These are phyloP conservation scores for Drosophila ochracea DNA, from an alignment of 2,888 invertebrate genomes.

Conservation along the genomic window DNA sequence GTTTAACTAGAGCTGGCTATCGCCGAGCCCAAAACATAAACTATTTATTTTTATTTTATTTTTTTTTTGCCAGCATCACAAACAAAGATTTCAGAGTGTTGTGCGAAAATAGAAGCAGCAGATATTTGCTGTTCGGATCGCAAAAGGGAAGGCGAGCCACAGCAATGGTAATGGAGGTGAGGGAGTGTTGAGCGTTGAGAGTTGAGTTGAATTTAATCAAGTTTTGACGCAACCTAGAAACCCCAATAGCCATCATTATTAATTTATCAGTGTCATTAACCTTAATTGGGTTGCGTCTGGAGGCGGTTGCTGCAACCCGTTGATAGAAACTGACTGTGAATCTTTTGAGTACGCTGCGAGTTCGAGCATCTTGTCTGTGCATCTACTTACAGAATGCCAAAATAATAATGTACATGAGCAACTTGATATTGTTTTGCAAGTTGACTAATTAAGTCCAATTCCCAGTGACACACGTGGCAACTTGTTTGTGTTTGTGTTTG, in stretches of 20 bases:
- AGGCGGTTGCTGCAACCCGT: constrained; percentile 17
- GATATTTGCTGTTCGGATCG: background rate
- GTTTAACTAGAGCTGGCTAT: constrained; percentile 28
- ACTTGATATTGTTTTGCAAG: constrained; percentile 42
- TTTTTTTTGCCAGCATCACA: background rate
- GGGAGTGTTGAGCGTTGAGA: constrained; percentile 44
- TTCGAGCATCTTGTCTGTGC: constrained; percentile 8
- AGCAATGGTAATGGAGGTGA: background rate
- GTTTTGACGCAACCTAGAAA: constrained; percentile 65
- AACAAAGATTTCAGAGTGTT: constrained; percentile 10
- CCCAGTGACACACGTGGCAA: constrained; percentile 13
- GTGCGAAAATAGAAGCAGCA: constrained; percentile 1
- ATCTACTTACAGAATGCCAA: constrained; percentile 8
- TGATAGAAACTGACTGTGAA: background rate
- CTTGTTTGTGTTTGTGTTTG: constrained; percentile 23
- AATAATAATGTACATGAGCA: constrained; percentile 15
- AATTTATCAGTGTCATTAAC: constrained; percentile 76
- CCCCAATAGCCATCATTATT: constrained; percentile 70
- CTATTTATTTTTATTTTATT: background rate
- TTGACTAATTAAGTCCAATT: constrained; percentile 47
- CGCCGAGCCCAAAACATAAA: constrained; percentile 15
- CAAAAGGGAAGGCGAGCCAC: background rate
- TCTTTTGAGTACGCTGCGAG: background rate
- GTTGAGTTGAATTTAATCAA: constrained; percentile 70
- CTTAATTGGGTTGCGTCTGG: constrained; percentile 63